Evolutionary conservation across 2,797 vertebrate species (phyloP), one percentile per base, ranked within the genome.

Genomic region (Hypotaenidia philippensis): DNA sequence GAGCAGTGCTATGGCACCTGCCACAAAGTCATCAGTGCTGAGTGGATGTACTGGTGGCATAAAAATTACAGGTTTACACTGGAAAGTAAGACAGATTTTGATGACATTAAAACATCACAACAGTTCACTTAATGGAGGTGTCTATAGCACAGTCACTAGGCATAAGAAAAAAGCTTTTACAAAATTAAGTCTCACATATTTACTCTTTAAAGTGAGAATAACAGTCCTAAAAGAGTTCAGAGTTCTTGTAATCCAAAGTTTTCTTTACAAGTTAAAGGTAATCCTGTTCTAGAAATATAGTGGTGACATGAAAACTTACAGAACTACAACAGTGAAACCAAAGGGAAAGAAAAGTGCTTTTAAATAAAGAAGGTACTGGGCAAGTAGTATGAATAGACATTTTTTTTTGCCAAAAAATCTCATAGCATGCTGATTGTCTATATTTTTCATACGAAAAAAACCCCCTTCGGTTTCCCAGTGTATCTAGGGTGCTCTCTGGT

Each of bases 21-120:
- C 78, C 68, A 78, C 60, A 92, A 83, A 80, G 44, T 17, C 68
- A 41, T 55, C 68, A 47, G 34, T 11, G 83, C 49, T 75, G 75
- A 87, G 50, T 16, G 64, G 47, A 61, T 26, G 25, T 40, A 47
- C 70, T 17, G 20, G n/a, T 65, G 63, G 52, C 65, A 80, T 17
- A 85, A 52, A 93, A 87, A 80, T 85, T 68, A 87, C 76, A 87
- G 60, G 40, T 70, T 95, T 64, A 68, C 41, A 31, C 22, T 55
- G 31, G 45, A 74, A 83, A 83, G 75, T 3, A 40, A 53, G 31
- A 76, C 47, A 74, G 15, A 71, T 59, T 83, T 78, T 45, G 44
- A 72, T 41, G 36, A 45, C 47, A 56, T 45, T 64, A 82, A 89
- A 64, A 85, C n/a, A 79, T 20, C 53, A 13, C 22, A 66, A 56